phyloP scores from a whole-genome alignment of 2,888 invertebrate genomes.

The Cacoxenus indagator region DNA sequence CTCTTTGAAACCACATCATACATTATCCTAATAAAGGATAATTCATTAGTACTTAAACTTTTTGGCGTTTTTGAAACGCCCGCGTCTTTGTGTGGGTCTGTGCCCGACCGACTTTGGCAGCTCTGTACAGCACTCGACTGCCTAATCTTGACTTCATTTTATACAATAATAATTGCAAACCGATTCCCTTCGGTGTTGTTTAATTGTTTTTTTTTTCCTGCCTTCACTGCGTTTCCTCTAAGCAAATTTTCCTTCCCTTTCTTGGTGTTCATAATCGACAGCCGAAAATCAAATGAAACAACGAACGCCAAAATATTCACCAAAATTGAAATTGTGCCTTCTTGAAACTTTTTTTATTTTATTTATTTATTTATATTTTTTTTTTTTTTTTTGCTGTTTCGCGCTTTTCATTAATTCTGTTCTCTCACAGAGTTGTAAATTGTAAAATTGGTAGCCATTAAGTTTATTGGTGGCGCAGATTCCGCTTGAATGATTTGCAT shows the following conservation, averaged over 20 bases:
- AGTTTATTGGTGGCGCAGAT: constrained; percentile 6
- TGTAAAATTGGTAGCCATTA: constrained; percentile 5
- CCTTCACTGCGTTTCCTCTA: constrained; percentile 36
- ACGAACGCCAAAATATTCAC: too few relatives aligned
- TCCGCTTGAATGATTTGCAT: background rate
- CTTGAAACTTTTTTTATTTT: too few relatives aligned
- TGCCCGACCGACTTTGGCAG: background rate
- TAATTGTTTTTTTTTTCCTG: constrained; percentile 50
- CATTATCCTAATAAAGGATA: constrained; percentile 70
- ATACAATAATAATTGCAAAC: too few relatives aligned
- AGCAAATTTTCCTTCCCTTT: background rate
- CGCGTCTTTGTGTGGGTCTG: constrained; percentile 27
- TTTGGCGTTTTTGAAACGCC: constrained; percentile 64
- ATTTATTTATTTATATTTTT: background rate
- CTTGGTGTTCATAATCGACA: too few relatives aligned
- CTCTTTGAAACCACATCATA: constrained; percentile 67
- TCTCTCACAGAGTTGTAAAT: background rate
- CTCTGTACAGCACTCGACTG: too few relatives aligned
- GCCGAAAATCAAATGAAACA: too few relatives aligned
- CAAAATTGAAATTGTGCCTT: too few relatives aligned
- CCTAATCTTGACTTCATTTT: too few relatives aligned
- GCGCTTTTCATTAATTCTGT: background rate
- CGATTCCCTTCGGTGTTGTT: too few relatives aligned
- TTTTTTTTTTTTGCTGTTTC: constrained; percentile 1
- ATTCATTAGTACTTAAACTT: constrained; percentile 69